Conservation (phyloP, 2,797 vertebrate species). For the Tokudaia tokunoshimensis region DNA sequence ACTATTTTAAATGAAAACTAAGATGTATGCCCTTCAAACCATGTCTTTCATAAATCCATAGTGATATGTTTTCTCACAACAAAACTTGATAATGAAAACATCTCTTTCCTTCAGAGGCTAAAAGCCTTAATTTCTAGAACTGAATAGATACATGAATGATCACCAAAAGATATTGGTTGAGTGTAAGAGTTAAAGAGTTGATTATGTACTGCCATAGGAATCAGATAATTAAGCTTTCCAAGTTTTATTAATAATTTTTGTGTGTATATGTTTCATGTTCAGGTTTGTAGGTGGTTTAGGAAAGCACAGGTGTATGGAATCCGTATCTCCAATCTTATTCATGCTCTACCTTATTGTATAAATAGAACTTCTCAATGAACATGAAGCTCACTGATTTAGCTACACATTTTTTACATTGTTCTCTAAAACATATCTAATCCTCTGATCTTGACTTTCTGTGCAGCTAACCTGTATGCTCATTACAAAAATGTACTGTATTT, state of each 20-base stretch:
- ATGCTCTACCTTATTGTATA: neutral
- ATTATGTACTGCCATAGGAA: neutral
- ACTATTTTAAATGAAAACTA: slow-evolving; percentile 29
- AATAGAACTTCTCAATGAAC: neutral
- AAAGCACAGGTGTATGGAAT: neutral
- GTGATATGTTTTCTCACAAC: slow-evolving; percentile 11
- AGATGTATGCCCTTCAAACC: neutral
- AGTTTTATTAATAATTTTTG: neutral
- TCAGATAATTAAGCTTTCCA: neutral
- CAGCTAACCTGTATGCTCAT: neutral
- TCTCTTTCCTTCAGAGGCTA: neutral
- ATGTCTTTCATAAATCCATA: neutral
- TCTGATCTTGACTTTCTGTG: neutral
- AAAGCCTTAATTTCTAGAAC: neutral
- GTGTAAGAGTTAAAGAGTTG: neutral
- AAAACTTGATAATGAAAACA: slow-evolving; percentile 42
- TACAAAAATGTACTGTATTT: neutral
- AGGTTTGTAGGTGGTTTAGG: neutral
- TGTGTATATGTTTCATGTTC: neutral
- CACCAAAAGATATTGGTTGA: neutral
- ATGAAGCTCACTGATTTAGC: neutral
- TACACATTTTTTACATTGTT: neutral
- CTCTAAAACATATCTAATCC: neutral
- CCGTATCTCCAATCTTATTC: neutral
- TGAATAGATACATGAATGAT: neutral